Conservation (phyloP, 2,113 vertebrate species). For the Emydura subglobosa region DNA sequence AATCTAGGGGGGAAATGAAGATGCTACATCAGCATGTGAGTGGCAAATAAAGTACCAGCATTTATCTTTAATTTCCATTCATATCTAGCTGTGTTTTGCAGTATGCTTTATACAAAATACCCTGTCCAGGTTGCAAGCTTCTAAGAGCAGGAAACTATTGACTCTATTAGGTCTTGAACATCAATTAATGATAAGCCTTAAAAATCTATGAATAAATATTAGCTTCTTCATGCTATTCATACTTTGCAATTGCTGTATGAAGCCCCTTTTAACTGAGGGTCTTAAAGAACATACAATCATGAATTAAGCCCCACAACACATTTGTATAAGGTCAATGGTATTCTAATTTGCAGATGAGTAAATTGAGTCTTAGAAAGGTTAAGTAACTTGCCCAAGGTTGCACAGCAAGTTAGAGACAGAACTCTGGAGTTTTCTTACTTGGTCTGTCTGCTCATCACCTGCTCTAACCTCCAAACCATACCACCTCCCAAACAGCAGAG, state of each 20-base stretch:
- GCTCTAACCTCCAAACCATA: not conserved
- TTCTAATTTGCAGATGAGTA: not conserved
- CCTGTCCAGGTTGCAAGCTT: not conserved
- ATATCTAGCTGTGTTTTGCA: not conserved
- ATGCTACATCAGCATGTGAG: not conserved
- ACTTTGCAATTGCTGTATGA: not conserved
- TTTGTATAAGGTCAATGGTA: not conserved
- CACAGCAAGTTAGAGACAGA: accelerated
- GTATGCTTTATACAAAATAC: not conserved
- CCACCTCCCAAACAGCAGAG: not conserved
- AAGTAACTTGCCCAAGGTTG: not conserved
- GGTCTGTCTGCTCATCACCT: not conserved
- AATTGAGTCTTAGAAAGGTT: not conserved
- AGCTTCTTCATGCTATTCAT: not conserved
- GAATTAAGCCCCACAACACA: not conserved
- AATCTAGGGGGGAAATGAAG: not conserved
- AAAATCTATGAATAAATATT: not conserved
- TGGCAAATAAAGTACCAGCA: not conserved
- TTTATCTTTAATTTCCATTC: not conserved
- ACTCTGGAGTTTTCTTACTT: not conserved
- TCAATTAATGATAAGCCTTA: not conserved
- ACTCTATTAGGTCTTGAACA: not conserved
- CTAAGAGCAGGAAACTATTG: not conserved
- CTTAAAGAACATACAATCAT: not conserved
- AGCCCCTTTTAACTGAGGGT: not conserved